These are phyloP conservation scores for Muntiacus reevesi DNA, from an alignment of 2,113 vertebrate species.

Conservation along the genomic window DNA sequence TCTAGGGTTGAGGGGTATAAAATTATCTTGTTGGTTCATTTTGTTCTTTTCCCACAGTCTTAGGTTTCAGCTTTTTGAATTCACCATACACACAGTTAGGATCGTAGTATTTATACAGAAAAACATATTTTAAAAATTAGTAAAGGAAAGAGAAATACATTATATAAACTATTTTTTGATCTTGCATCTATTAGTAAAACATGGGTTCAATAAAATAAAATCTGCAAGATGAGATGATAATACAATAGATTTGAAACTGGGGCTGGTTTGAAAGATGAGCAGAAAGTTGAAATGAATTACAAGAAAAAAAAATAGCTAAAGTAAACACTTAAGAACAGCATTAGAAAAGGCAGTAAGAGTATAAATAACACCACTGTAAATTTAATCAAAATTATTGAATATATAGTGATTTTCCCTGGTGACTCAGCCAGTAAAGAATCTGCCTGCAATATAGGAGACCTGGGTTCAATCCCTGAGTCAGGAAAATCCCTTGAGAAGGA, in stretches of 20 bases:
- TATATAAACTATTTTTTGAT: constrained; percentile 17
- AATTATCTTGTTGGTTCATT: background rate
- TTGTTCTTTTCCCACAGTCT: background rate
- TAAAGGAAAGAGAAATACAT: constrained; percentile 38
- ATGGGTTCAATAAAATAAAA: constrained; percentile 37
- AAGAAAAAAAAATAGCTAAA: background rate
- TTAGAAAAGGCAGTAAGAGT: constrained; percentile 2
- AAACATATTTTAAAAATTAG: background rate
- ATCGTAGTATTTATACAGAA: background rate
- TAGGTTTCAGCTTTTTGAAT: background rate
- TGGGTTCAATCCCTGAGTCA: rapidly evolving
- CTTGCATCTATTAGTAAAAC: constrained; percentile 52
- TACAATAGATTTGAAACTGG: constrained; percentile 46
- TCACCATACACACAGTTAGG: background rate
- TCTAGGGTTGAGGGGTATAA: background rate
- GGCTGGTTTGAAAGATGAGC: constrained; percentile 10
- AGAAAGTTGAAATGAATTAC: constrained; percentile 45
- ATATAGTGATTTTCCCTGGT: background rate
- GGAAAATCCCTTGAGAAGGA: background rate
- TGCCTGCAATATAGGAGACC: background rate
- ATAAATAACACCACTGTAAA: constrained; percentile 9
- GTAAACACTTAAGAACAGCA: constrained; percentile 21
- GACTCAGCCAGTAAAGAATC: background rate
- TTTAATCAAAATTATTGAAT: background rate
- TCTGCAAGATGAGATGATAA: constrained; percentile 49